Conservation (phyloP, 2,888 invertebrate species). For the Pecten maximus region DNA sequence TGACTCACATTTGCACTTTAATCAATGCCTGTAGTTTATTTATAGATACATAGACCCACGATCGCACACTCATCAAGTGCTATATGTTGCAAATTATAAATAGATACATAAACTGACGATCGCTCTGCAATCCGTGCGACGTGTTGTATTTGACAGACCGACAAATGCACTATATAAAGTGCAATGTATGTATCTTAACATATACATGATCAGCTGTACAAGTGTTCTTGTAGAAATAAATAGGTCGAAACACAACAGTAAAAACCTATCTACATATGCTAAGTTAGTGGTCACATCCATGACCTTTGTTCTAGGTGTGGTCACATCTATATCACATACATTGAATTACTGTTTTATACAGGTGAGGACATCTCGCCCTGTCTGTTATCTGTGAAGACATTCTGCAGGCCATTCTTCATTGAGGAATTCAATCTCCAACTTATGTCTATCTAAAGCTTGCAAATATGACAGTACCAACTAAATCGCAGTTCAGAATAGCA, state of each 20-base stretch:
- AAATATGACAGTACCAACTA: background rate
- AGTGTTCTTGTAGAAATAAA: background rate
- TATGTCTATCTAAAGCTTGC: background rate
- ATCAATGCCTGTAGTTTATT: background rate
- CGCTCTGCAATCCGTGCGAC: background rate
- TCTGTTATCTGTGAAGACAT: background rate
- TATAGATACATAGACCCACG: background rate
- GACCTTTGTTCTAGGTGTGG: constrained; percentile 19
- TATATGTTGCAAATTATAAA: background rate
- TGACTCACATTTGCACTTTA: background rate
- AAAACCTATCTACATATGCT: background rate
- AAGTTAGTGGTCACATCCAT: background rate
- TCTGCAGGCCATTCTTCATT: background rate
- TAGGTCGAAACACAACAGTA: constrained; percentile 22
- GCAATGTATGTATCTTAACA: background rate
- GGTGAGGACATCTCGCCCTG: background rate
- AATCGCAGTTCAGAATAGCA: background rate
- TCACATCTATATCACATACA: background rate
- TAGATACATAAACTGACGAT: background rate
- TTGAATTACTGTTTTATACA: background rate
- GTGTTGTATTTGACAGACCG: background rate
- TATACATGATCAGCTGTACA: background rate
- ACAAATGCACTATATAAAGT: background rate
- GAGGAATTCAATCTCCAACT: background rate
- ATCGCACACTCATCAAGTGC: background rate